Percentiles rank a stretch among this genome's conserved stretches.
phyloP scores from a whole-genome alignment of 2,797 vertebrate species.

The Spizella passerina region DNA sequence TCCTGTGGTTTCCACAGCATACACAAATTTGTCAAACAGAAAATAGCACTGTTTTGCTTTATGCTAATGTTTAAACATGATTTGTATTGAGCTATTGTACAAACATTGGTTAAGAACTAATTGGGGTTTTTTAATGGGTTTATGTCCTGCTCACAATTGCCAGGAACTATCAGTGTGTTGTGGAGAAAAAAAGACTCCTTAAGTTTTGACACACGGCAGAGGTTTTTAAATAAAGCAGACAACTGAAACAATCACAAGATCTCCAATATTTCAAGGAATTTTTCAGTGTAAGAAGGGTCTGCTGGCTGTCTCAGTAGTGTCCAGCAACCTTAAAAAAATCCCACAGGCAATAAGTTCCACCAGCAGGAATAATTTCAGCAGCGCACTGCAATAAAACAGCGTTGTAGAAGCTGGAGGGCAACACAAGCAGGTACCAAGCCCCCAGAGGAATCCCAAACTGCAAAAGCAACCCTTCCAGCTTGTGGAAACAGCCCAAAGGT shows the following conservation, averaged over 20 bases:
- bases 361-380: background rate
- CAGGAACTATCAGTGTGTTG: background rate
- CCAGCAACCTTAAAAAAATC: slow-evolving; percentile 1
- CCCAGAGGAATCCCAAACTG: background rate
- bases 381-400: background rate
- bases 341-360: background rate
- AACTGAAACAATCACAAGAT: background rate
- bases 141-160: background rate
- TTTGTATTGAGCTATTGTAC: background rate
- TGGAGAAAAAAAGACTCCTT: background rate
- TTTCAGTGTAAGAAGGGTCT: slow-evolving; percentile 15
- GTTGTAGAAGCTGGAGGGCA: background rate
- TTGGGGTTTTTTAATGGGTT: background rate
- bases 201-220: background rate
- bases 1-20: background rate
- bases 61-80: background rate
- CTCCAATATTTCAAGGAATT: background rate
- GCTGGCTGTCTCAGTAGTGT: background rate
- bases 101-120: slow-evolving; percentile 33
- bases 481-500: background rate
- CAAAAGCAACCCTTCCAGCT: background rate
- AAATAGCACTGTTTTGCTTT: background rate
- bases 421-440: background rate
- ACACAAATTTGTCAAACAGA: background rate
- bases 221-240: background rate